Evolutionary conservation across 2,113 vertebrate species (phyloP).

Genomic region (Oplegnathus fasciatus): DNA sequence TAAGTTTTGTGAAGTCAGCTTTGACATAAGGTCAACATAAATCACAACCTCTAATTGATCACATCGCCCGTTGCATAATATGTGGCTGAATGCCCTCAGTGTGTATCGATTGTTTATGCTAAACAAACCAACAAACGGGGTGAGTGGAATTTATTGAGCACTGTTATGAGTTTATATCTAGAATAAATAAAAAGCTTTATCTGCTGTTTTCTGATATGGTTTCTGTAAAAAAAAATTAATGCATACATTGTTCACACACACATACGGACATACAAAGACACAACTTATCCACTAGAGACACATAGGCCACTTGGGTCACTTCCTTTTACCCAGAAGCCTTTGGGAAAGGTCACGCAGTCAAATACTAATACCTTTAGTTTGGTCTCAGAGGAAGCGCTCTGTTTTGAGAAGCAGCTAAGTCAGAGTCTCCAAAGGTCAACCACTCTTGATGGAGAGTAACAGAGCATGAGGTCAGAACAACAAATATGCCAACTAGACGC

Average conservation of each 20-base stretch:
- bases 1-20: slow-evolving; percentile 42
- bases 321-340: slow-evolving; percentile 78
- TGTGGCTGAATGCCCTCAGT: slow-evolving; percentile 3
- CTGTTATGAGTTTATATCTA: slow-evolving; percentile 31
- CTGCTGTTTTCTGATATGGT: slow-evolving; percentile 33
- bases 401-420: slow-evolving; percentile 71
- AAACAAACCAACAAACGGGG: slow-evolving; percentile 48
- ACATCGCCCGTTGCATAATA: background rate
- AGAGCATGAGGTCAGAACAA: slow-evolving; percentile 75
- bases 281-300: slow-evolving; percentile 56
- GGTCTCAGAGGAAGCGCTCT: slow-evolving; percentile 72
- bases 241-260: slow-evolving; percentile 19
- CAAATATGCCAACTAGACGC: slow-evolving; percentile 65
- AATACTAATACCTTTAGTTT: slow-evolving; percentile 82
- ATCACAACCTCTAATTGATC: slow-evolving; percentile 34
- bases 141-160: slow-evolving; percentile 41
- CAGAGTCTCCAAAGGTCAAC: slow-evolving; percentile 75
- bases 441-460: slow-evolving; percentile 54
- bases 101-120: slow-evolving; percentile 49
- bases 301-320: slow-evolving; percentile 71
- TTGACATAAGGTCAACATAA: slow-evolving; percentile 13
- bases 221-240: background rate
- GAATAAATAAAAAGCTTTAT: slow-evolving; percentile 50
- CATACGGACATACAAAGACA: slow-evolving; percentile 19
- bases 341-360: slow-evolving; percentile 76